Percentiles rank a stretch among this genome's conserved stretches.
These are phyloP conservation scores for Idaea aversata DNA, from an alignment of 2,888 invertebrate genomes.

Conservation along the genomic window DNA sequence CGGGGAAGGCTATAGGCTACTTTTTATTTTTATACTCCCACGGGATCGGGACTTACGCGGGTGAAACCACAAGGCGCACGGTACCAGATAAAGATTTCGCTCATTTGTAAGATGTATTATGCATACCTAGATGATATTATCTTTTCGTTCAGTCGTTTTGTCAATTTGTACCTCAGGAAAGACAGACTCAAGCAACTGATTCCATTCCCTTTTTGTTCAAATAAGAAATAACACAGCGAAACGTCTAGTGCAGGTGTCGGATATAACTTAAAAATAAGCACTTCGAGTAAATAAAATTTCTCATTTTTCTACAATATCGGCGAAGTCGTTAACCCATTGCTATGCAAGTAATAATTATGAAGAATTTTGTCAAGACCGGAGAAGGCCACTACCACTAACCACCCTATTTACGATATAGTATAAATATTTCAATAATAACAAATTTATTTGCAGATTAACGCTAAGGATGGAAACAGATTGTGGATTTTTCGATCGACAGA, in stretches of 20 bases:
- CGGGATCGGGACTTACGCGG: too few relatives aligned
- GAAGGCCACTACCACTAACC: not conserved
- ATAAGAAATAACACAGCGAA: not conserved
- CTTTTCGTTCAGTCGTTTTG: too few relatives aligned
- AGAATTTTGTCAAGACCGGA: not conserved
- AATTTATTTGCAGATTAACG: not conserved
- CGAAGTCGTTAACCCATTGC: not conserved
- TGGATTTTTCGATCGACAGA: not conserved
- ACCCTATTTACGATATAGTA: not conserved
- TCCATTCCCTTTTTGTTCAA: too few relatives aligned
- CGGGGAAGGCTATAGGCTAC: too few relatives aligned
- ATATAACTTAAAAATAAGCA: not conserved
- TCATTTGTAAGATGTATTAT: too few relatives aligned
- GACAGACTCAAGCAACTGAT: too few relatives aligned
- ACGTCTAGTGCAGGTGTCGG: not conserved
- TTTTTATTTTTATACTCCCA: too few relatives aligned
- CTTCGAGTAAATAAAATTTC: not conserved
- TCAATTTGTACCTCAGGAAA: too few relatives aligned
- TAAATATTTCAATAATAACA: conserved; percentile 1
- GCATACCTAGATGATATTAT: too few relatives aligned
- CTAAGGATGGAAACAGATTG: not conserved
- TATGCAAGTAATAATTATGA: not conserved
- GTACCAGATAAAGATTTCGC: too few relatives aligned
- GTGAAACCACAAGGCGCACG: too few relatives aligned
- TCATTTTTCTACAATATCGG: not conserved